Percentiles rank a stretch among this genome's conserved stretches.
Evolutionary conservation across 2,888 invertebrate species (phyloP).

Genomic region (Clitarchus hookeri): DNA sequence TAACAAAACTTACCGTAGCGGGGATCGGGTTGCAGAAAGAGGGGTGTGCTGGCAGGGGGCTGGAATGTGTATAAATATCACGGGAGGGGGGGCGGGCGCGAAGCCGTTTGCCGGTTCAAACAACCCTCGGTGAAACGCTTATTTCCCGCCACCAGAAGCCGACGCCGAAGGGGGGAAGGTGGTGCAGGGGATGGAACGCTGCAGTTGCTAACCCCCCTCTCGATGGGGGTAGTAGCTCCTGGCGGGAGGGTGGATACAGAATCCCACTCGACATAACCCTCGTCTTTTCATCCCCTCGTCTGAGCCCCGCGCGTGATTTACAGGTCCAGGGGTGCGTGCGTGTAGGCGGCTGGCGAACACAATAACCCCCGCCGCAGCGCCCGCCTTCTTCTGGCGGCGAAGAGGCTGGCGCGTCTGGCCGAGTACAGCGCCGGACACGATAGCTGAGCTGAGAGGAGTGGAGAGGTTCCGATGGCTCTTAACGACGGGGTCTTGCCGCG

Average conservation of each 20-base stretch:
- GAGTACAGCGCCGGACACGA: not conserved
- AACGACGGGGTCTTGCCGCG: not conserved
- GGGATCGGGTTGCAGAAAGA: not conserved
- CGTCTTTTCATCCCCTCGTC: constrained; percentile 11
- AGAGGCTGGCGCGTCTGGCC: not conserved
- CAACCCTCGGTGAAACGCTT: constrained; percentile 14
- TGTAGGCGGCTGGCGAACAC: not conserved
- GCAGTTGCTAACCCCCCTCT: not conserved
- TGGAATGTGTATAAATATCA: constrained; percentile 10
- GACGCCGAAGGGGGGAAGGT: not conserved
- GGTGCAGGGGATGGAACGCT: too few species aligned
- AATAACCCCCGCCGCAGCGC: not conserved
- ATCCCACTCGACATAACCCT: not conserved
- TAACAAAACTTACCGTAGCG: not conserved
- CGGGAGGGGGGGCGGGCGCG: not conserved
- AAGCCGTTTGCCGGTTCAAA: constrained; percentile 14
- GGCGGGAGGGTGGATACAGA: not conserved
- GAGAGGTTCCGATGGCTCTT: not conserved
- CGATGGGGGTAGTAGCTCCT: not conserved
- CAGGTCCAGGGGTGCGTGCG: not conserved
- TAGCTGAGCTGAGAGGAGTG: not conserved
- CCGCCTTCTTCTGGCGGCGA: not conserved
- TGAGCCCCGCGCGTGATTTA: not conserved
- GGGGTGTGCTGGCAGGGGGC: not conserved
- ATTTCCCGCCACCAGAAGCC: constrained; percentile 14